Conservation (phyloP, 2,888 invertebrate genomes). For the Lamellibrachia satsuma region DNA sequence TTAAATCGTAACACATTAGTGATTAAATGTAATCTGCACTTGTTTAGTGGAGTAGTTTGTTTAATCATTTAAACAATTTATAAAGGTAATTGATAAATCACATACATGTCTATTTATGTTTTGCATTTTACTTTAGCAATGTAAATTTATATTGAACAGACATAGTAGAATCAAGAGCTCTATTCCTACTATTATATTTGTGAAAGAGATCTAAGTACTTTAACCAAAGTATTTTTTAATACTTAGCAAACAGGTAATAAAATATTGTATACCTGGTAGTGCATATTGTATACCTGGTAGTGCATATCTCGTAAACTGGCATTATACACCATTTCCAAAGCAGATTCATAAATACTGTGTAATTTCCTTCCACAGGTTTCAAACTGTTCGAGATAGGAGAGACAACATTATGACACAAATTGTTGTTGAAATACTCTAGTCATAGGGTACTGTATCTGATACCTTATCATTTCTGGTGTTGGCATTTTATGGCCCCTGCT, state of each 20-base stretch:
- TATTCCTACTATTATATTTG: no score
- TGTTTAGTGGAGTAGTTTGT: background rate
- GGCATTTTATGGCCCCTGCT: background rate
- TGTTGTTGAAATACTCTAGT: slow-evolving; percentile 2
- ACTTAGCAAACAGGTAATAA: background rate
- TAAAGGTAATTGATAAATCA: background rate
- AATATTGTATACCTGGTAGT: background rate
- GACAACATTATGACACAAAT: background rate
- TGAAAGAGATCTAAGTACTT: no score
- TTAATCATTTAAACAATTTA: background rate
- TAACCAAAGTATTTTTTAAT: no score
- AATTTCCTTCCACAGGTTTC: background rate
- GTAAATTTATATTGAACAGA: background rate
- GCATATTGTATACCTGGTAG: background rate
- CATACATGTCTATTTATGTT: background rate
- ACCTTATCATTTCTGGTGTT: background rate
- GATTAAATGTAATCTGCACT: background rate
- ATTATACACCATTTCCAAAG: background rate
- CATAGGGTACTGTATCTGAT: background rate
- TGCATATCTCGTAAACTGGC: no score
- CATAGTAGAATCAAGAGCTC: background rate
- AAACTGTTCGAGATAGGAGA: background rate
- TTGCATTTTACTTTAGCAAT: background rate
- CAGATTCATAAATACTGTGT: background rate
- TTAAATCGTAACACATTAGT: background rate